Conservation (phyloP, 37 sponge, comb jelly and placozoan genomes). For the Spongilla lacustris region DNA sequence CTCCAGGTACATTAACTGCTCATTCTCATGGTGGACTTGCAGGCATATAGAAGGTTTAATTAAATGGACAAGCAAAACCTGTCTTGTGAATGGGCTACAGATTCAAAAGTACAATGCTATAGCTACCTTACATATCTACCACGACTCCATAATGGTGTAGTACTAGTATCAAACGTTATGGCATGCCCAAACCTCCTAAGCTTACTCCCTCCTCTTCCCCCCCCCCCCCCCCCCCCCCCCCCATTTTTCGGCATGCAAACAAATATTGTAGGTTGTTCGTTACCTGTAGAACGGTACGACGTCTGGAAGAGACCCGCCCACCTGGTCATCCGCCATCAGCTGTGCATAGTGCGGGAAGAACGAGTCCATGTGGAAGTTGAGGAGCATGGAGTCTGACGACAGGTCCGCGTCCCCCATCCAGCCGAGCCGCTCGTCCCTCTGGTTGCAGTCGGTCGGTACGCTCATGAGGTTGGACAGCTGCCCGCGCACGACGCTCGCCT, state of each 20-base stretch:
- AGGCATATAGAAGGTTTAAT: no score
- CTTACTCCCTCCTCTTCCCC: background rate
- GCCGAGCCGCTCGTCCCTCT: conserved; percentile 75
- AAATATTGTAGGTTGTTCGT: background rate
- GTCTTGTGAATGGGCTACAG: no score
- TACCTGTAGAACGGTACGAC: conserved; percentile 64
- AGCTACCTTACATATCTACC: no score
- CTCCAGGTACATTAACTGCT: no score
- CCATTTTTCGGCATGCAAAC: no score
- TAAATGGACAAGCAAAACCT: no score
- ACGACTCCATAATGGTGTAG: no score
- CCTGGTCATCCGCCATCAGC: conserved; percentile 52
- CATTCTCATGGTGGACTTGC: no score
- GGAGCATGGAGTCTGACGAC: conserved; percentile 58
- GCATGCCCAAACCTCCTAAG: no score
- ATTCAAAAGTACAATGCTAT: no score
- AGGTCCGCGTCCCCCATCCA: conserved; percentile 88
- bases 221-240: background rate
- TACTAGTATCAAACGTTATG: no score
- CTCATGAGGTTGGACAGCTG: conserved; percentile 79
- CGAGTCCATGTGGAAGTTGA: conserved; percentile 61
- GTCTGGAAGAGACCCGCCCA: conserved; percentile 62
- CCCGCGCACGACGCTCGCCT: conserved; percentile 34
- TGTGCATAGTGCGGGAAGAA: conserved; percentile 43
- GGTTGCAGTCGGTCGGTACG: conserved; percentile 69